Base-by-base conservation (phyloP, 2,113 vertebrate species). In the Rhabdornis inornatus region DNA sequence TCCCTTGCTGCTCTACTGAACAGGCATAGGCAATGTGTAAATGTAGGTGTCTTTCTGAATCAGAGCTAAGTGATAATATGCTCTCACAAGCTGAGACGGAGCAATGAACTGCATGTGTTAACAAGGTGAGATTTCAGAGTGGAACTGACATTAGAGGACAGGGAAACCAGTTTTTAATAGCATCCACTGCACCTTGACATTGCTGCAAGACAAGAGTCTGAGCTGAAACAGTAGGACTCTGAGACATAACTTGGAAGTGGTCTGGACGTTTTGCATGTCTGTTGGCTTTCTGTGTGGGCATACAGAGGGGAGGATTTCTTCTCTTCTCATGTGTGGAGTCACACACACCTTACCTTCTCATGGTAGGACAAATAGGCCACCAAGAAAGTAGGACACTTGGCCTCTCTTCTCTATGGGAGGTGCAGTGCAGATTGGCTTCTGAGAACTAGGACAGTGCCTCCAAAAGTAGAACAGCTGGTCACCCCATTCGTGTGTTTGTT, bases 391-490 rank as follows among this genome's bases (percentile, higher is more conserved):
- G 91, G 85, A 89, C 94, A 68, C 88, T 96, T 95, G 91, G 80
- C 76, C 69, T 87, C 50, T 94, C 55, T 96, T 79, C 65, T 90
- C 84, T 85, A 53, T 87, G 65, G 68, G 94, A 96, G 76, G 64
- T 86, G 56, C 83, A 84, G 92, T 89, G 60, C 86, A 93, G 92
- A 87, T 74, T 87, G 78, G 40, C 89, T 90, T 86, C 79, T 85
- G 81, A 94, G 90, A 97, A 95, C 93, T 95, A 94, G 95, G 95
- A 93, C 93, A 70, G 39, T 52, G 71, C 56, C 84, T 80, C 83
- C 57, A 80, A 94, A 97, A 96, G 92, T 94, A 92, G 91, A 95
- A 93, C 92, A 93, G 77, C 96, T 87, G 94, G 92, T 95, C 91
- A 95, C 91, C 94, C 87, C 25, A 1, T 81, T 92, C 7, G 0